These are phyloP conservation scores for Sciurus vulgaris DNA, from an alignment of 2,797 vertebrate species.

Conservation along the genomic window DNA sequence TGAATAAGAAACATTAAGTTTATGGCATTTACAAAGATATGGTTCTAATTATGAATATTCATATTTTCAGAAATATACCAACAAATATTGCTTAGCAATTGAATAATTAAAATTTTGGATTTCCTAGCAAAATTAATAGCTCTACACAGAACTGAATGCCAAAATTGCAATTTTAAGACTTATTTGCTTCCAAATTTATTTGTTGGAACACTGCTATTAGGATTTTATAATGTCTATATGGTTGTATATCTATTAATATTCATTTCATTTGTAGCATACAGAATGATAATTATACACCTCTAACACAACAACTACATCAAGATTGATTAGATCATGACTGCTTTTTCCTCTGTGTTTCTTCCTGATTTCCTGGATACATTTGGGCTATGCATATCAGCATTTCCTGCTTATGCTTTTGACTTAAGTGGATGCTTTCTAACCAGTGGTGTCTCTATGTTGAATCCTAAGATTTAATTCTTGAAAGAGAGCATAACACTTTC, in stretches of 20 bases:
- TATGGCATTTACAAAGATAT: neutral
- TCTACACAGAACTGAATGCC: neutral
- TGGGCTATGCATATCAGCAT: neutral
- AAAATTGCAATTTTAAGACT: neutral
- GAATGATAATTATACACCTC: neutral
- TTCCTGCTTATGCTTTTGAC: neutral
- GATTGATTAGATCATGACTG: neutral
- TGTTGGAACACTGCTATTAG: neutral
- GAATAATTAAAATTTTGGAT: neutral
- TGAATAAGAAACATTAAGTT: neutral
- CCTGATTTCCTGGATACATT: neutral
- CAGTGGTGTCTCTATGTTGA: neutral
- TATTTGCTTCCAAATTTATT: neutral
- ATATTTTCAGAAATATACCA: neutral
- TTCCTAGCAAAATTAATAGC: neutral
- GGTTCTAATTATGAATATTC: neutral
- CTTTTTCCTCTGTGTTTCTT: neutral
- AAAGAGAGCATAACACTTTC: neutral
- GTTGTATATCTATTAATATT: neutral
- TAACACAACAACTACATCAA: neutral
- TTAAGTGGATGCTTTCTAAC: neutral
- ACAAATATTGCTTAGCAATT: neutral
- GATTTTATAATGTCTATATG: neutral
- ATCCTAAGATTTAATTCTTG: neutral
- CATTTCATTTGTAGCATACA: neutral